A percentile compares a stretch with the other conserved stretches of the same genome.
These are phyloP conservation scores for Volucella zonaria DNA, from an alignment of 2,888 invertebrate genomes.

Conservation along the genomic window DNA sequence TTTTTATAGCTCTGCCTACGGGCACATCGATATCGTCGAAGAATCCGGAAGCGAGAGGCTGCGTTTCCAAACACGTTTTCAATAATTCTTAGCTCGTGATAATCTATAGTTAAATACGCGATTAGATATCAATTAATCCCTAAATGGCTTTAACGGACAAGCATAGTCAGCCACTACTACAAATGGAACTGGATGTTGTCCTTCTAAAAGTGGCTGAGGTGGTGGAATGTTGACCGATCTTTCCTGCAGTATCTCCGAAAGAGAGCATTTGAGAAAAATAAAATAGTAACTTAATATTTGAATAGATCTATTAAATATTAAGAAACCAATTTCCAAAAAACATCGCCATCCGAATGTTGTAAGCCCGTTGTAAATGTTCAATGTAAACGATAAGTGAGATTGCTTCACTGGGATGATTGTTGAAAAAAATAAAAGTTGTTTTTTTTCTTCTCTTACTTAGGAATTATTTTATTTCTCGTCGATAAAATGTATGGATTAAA, in stretches of 20 bases:
- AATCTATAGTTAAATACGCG: constrained; percentile 35
- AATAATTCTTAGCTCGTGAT: constrained; percentile 32
- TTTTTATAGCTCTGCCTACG: constrained; percentile 20
- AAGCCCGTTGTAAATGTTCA: too few species aligned
- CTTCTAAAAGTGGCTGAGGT: constrained; percentile 39
- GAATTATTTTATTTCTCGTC: too few species aligned
- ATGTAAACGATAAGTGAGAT: too few species aligned
- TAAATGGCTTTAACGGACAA: constrained; percentile 38
- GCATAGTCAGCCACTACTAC: constrained; percentile 48
- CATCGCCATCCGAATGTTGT: background rate
- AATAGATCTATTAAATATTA: background rate
- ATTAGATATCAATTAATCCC: constrained; percentile 26
- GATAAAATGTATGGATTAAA: too few species aligned
- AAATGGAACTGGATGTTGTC: constrained; percentile 38
- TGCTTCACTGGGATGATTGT: too few species aligned
- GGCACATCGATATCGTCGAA: constrained; percentile 31
- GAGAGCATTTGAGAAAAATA: constrained; percentile 30
- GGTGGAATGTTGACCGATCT: constrained; percentile 29
- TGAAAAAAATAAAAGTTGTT: too few species aligned
- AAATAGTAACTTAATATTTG: background rate
- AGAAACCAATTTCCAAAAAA: background rate
- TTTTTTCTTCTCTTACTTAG: too few species aligned
- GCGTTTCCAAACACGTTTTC: constrained; percentile 26
- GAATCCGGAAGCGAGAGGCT: constrained; percentile 23
- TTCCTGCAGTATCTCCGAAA: constrained; percentile 34